Conservation (phyloP, 1,140 invertebrate genomes). For the Drosophila truncata region DNA sequence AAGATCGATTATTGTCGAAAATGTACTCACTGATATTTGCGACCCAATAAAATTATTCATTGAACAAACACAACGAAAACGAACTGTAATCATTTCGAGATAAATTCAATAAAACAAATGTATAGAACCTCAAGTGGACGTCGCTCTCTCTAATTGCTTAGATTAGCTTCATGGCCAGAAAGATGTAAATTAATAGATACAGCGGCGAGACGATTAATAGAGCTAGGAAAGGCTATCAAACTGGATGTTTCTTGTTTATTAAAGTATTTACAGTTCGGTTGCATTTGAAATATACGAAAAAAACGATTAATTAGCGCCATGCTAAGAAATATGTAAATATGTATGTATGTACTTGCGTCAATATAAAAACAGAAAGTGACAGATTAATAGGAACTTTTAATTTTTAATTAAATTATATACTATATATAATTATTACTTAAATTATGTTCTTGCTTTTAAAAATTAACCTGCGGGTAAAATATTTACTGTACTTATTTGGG, state of each 20-base stretch:
- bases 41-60: conserved; percentile 78
- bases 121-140: conserved; percentile 8
- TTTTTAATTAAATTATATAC: neutral
- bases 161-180: conserved; percentile 45
- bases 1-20: conserved; percentile 68
- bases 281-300: neutral
- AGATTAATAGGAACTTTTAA: neutral
- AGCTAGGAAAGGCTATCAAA: neutral
- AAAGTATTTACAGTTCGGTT: neutral
- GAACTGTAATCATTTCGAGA: conserved; percentile 34
- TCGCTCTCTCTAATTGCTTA: conserved; percentile 38
- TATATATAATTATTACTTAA: neutral
- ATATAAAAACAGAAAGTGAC: neutral
- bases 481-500: neutral
- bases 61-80: conserved; percentile 46
- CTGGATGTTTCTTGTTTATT: neutral
- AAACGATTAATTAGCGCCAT: conserved; percentile 10
- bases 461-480: too few species aligned
- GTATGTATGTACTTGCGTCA: neutral
- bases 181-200: conserved; percentile 39
- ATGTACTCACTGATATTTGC: conserved; percentile 81
- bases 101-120: conserved; percentile 32
- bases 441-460: neutral
- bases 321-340: neutral
- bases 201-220: neutral